Base-by-base conservation (phyloP, 2,888 invertebrate species). In the Drosophila meridionalis region DNA sequence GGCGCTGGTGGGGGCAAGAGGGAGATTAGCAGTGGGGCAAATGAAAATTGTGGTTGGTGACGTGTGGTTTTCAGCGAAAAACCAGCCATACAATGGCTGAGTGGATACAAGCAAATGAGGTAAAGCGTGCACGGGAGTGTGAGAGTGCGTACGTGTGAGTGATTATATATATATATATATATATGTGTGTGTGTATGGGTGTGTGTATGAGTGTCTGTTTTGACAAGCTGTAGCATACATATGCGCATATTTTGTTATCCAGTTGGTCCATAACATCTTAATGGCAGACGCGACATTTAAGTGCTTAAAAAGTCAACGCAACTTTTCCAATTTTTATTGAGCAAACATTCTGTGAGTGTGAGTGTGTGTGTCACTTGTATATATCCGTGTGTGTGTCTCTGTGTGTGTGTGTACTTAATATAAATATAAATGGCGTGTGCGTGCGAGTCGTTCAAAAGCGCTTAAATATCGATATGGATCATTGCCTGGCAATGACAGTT, bases 381-480 rank as follows among this genome's bases (percentile, higher is more conserved):
- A 7, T 56, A n/a, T n/a, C 11, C 32, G n/a, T 32, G 34, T n/a
- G 42, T 43, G 43, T 43, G 45, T 14, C 48, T 56, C 40, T 53
- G 67, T 72, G 69, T 69, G 56, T 52, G 50, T 50, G 65, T 69
- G 69, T 69, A 66, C 73, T 73, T 57, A 65, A 78, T 68, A 65
- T 81, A 69, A 83, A 81, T 81, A 42, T 53, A 43, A 47, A 67
- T 65, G 56, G 57, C 69, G 66, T 71, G 36, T 67, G 61, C 63
- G 34, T 61, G 57, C 38, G 59, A 66, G 86, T 88, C 90, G 76
- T 88, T 86, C 14, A 77, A 80, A 86, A 75, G 75, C 61, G 81
- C 89, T 83, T 85, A 86, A 86, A 90, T 80, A 77, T 78, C 60
- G 85, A 64, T 78, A 80, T 65, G 87, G 84, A 89, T 89, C 85